These are phyloP conservation scores for Drosophila merina DNA, from an alignment of 2,888 invertebrate genomes.

Conservation along the genomic window DNA sequence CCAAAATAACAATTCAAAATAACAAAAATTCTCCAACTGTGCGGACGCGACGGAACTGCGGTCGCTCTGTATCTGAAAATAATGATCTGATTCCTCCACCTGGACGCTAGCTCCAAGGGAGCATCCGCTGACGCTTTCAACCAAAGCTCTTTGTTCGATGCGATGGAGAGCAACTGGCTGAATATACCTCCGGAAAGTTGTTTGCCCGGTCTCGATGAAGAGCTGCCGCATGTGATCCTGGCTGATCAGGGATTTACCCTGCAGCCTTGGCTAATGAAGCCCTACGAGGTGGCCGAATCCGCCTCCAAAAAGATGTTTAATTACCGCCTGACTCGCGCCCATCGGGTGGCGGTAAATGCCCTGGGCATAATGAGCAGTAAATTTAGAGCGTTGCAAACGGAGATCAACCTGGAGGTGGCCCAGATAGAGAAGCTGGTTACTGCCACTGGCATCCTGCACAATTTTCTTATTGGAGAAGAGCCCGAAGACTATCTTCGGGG, in stretches of 20 bases:
- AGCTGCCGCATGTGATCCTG: constrained; percentile 8
- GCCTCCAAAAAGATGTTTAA: constrained; percentile 5
- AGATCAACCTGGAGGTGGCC: constrained; percentile 1
- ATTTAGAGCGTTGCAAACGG: constrained; percentile 7
- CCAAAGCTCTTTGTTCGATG: constrained; percentile 9
- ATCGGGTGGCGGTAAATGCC: constrained; percentile 3
- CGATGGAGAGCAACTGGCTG: constrained; percentile 9
- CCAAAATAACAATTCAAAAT: background rate
- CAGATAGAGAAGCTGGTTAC: background rate
- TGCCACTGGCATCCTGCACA: constrained; percentile 9
- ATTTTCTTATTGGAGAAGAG: constrained; percentile 7
- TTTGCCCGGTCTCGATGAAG: constrained; percentile 3
- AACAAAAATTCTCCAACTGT: background rate
- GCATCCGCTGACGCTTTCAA: constrained; percentile 6
- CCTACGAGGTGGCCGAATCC: background rate
- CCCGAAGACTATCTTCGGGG: constrained; percentile 2
- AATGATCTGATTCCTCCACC: constrained; percentile 10
- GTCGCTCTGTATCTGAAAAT: background rate
- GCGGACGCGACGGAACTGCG: constrained; percentile 1
- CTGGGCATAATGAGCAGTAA: constrained; percentile 7
- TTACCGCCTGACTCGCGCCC: constrained; percentile 6
- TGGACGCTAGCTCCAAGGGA: constrained; percentile 2
- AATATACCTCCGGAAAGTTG: constrained; percentile 4
- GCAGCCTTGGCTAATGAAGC: constrained; percentile 13
- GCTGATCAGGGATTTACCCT: constrained; percentile 1